Percentiles rank a stretch among this genome's conserved stretches.
These are phyloP conservation scores for Montipora foliosa DNA, from an alignment of 64 coral and sea anemone genomes.

Conservation along the genomic window DNA sequence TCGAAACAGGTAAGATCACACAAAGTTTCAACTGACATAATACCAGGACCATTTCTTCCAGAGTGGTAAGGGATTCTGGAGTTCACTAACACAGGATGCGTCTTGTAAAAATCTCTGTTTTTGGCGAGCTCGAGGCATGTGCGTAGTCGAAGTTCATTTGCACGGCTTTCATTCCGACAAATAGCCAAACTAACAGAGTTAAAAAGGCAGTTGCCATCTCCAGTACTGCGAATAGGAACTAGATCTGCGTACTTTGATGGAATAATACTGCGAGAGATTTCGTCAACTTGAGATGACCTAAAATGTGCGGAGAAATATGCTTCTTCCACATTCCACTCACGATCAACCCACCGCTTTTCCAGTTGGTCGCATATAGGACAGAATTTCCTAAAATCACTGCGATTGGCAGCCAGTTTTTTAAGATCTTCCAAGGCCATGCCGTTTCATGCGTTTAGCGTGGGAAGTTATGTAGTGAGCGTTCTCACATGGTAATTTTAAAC, in stretches of 20 bases:
- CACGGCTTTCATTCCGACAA: slow-evolving; percentile 43
- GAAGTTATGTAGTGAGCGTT: too few species aligned
- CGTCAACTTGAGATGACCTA: slow-evolving; percentile 19
- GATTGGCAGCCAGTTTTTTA: not conserved
- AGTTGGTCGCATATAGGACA: not conserved
- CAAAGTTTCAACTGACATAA: slow-evolving; percentile 32
- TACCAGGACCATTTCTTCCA: slow-evolving; percentile 2
- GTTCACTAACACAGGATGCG: slow-evolving; percentile 22
- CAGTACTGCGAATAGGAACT: slow-evolving; percentile 11
- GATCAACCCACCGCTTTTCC: slow-evolving; percentile 21
- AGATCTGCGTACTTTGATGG: not conserved
- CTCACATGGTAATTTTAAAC: not conserved
- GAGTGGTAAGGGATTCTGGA: slow-evolving; percentile 1
- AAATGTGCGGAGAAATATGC: slow-evolving; percentile 1
- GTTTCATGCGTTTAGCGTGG: not conserved
- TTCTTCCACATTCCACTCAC: slow-evolving; percentile 1
- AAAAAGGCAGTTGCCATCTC: slow-evolving; percentile 68
- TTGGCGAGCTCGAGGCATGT: slow-evolving; percentile 15
- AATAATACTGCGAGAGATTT: slow-evolving; percentile 23
- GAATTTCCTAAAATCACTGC: slow-evolving; percentile 12
- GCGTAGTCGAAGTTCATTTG: slow-evolving; percentile 29
- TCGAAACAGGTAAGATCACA: slow-evolving; percentile 39
- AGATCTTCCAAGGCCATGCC: not conserved
- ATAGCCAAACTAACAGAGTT: slow-evolving; percentile 41
- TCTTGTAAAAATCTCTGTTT: slow-evolving; percentile 46